Base-by-base conservation (phyloP, 1,140 invertebrate species). In the Cheumatopsyche charites region DNA sequence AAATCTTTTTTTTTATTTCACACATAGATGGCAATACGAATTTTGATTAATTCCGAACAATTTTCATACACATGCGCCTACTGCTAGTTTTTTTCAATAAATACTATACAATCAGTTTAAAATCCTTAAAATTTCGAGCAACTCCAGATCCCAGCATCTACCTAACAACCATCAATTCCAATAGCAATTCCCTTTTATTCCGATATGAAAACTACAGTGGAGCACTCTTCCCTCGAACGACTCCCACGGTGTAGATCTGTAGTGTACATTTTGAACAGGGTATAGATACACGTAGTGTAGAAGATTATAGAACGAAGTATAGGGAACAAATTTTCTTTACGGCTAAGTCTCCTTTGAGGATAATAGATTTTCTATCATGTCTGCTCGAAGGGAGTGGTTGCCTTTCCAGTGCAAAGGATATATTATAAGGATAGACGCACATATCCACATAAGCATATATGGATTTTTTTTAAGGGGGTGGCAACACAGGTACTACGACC, bases 321-420 rank as follows among this genome's bases (percentile, higher is more conserved):
- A 73, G 72, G 70, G 73, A 74, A 76, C 73, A 74, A 74, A 76
- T 76, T 76, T 76, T 76, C 75, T 76, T 76, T 76, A 76, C 72
- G 75, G 67, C 70, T 73, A 74, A 76, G 71, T 70, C 75, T 76
- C 75, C 75, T 76, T 74, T 76, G 75, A 76, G 75, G 71, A 76
- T 76, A 76, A 76, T 76, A 76, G 75, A 76, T 76, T 76, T 76
- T 74, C 75, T 76, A 76, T 76, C 75, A 76, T 76, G 75, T 76
- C 75, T 76, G 73, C 66, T 67, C 13, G 15, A 55, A 71, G 71
- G 70, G 73, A 61, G 68, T 41, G 70, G 66, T 67, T 52, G 29
- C 58, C 67, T 70, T 62, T 49, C 47, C 70, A 69, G 42, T 19
- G 43, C 43, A 66, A 36, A 55, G 47, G 66, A 41, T 67, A 65